These are phyloP conservation scores for Panagrolaimus sp. DNA, from an alignment of 1,140 invertebrate genomes.

Conservation along the genomic window DNA sequence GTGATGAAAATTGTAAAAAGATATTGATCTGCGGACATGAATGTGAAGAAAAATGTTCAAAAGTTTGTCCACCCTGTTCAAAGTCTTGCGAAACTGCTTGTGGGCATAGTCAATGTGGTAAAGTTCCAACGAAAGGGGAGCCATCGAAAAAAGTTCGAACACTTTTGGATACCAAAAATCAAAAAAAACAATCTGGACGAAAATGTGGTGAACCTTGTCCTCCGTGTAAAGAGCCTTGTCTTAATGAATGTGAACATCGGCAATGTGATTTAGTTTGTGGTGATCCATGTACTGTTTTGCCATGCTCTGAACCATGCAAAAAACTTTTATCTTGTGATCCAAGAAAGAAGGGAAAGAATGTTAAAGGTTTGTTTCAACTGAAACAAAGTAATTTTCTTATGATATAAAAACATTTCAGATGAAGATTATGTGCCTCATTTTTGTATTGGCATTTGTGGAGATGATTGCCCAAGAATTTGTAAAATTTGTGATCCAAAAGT, in stretches of 20 bases:
- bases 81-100: slow-evolving; percentile 21
- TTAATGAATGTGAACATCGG: slow-evolving; percentile 16
- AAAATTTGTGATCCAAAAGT: background rate
- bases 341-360: background rate
- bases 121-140: background rate
- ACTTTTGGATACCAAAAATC: background rate
- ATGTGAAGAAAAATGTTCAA: slow-evolving; percentile 21
- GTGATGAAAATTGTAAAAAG: slow-evolving; percentile 54
- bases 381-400: background rate
- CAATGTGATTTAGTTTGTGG: slow-evolving; percentile 15
- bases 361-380: slow-evolving; percentile 4
- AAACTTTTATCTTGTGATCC: slow-evolving; percentile 16
- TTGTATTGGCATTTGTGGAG: background rate
- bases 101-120: slow-evolving; percentile 22
- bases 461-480: background rate
- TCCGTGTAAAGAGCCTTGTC: slow-evolving; percentile 15
- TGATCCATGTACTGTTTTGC: slow-evolving; percentile 9
- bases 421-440: background rate
- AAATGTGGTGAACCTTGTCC: slow-evolving; percentile 17
- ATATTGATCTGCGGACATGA: slow-evolving; percentile 16
- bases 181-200: slow-evolving; percentile 7
- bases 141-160: slow-evolving; percentile 1
- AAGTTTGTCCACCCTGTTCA: slow-evolving; percentile 25
- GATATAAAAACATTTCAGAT: no score
- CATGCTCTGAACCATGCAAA: slow-evolving; percentile 16